Conservation (phyloP, 2,113 vertebrate genomes). For the Xyrauchen texanus region DNA sequence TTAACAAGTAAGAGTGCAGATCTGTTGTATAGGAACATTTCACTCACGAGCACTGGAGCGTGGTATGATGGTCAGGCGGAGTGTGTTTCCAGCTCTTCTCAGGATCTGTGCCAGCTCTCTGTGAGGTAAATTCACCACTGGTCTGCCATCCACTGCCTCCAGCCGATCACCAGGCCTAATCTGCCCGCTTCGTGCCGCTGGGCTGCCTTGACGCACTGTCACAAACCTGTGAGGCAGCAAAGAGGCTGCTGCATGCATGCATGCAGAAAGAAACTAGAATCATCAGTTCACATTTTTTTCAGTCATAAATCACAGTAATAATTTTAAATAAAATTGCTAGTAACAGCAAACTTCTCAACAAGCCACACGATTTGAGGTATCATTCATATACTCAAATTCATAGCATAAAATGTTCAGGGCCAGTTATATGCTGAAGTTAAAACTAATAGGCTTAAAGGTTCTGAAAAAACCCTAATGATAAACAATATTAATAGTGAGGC, state of each 20-base stretch:
- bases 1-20: too few relatives aligned
- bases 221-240: constrained; percentile 78
- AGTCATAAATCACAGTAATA: not conserved
- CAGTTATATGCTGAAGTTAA: too few relatives aligned
- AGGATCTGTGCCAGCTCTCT: constrained; percentile 77
- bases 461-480: too few relatives aligned
- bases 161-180: constrained; percentile 75
- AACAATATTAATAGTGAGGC: too few relatives aligned
- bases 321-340: too few relatives aligned
- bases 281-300: not conserved
- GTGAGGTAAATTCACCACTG: constrained; percentile 71
- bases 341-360: too few relatives aligned
- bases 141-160: constrained; percentile 74
- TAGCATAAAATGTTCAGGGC: too few relatives aligned
- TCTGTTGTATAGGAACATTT: too few relatives aligned
- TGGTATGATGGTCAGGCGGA: constrained; percentile 75
- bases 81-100: constrained; percentile 73
- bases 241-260: constrained; percentile 74
- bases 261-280: constrained; percentile 3
- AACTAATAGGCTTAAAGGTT: too few relatives aligned
- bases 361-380: too few relatives aligned
- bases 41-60: constrained; percentile 63
- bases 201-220: constrained; percentile 75
- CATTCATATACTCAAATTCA: too few relatives aligned
- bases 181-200: constrained; percentile 74